Evolutionary conservation across 64 coral and sea anemone species (phyloP), one percentile per base, ranked within the genome.

Genomic region (Pocillopora damicornis): DNA sequence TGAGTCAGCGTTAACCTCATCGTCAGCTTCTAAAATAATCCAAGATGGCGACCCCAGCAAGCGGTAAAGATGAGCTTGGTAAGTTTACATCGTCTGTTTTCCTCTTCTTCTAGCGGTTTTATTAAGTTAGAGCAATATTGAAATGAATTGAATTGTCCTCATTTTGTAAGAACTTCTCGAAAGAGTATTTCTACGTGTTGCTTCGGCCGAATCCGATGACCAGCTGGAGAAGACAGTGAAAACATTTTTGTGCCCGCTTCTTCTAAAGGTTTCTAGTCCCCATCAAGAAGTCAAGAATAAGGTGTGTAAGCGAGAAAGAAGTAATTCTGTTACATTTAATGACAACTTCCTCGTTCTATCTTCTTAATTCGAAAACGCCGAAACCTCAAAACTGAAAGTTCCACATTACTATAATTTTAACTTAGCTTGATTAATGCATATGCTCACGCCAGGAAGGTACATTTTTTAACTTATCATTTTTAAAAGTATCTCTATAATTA

Each of bases 141-240:
- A 4, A 75, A 18, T 9, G 25, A 42, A 37, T 6, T 13, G 1
- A 37, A 60, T 59, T 57, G 42, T 75, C 35, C 18, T 77, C 37
- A 18, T 20, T 88, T 63, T 88, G 36, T 90, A 23, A 97, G 97
- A 95, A 38, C 88, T 95, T 18, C 88, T 99, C 10, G 97, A 99
- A 69, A 90, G 97, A 74, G 93, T 99, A 45, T 99, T 95, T 56
- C 88, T 99, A 86, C 97, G 97, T 7, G 85, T 99, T 13, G 93
- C 93, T 42, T 68, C 82, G 13, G 97, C 93, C 71, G 86, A 92
- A 79, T 91, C 77, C n/a, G 97, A 99, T 68, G 97, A 99, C 14
- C 87, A 95, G 81, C 88, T 99, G 20, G 93, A 99, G 61, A 92
- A 89, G 73, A 75, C 93, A 7, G 90, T 95, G 9, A 85, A 64